Conservation (phyloP, 2,113 vertebrate genomes). For the Gallinago jamesoni region DNA sequence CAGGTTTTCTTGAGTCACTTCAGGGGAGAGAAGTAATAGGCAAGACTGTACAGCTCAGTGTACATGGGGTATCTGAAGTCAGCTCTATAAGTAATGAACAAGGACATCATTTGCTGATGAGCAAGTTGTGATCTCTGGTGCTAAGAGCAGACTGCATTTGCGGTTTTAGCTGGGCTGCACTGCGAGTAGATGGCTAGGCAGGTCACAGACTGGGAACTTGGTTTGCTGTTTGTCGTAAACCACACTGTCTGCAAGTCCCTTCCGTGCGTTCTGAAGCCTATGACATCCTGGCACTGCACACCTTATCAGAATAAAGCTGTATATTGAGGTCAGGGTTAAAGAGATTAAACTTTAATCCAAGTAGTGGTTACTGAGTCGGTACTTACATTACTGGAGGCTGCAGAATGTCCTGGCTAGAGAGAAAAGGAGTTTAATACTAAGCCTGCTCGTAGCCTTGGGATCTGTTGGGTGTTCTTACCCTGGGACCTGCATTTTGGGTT, state of each 20-base stretch:
- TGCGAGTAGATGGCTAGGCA: too few species aligned
- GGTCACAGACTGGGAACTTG: not conserved
- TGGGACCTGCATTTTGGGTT: not conserved
- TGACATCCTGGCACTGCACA: not conserved
- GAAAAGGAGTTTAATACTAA: constrained; percentile 1
- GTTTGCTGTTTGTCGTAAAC: not conserved
- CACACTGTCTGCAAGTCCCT: not conserved
- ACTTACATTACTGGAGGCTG: not conserved
- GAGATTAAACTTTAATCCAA: constrained; percentile 37
- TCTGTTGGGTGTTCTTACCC: not conserved
- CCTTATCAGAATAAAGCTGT: not conserved
- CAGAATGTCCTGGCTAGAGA: not conserved
- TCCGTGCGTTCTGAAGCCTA: not conserved
- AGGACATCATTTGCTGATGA: not conserved
- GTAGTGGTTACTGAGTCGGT: not conserved
- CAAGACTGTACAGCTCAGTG: not conserved
- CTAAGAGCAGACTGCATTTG: not conserved
- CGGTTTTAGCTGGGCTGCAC: not conserved
- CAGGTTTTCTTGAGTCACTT: not conserved
- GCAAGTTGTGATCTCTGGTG: rapidly evolving
- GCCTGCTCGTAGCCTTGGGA: not conserved
- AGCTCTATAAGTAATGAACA: not conserved
- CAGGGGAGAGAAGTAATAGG: not conserved
- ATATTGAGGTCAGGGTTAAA: constrained; percentile 48
- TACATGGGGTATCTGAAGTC: too few species aligned